These are phyloP conservation scores for Teleiodes luculella DNA, from an alignment of 2,888 invertebrate genomes.

Conservation along the genomic window DNA sequence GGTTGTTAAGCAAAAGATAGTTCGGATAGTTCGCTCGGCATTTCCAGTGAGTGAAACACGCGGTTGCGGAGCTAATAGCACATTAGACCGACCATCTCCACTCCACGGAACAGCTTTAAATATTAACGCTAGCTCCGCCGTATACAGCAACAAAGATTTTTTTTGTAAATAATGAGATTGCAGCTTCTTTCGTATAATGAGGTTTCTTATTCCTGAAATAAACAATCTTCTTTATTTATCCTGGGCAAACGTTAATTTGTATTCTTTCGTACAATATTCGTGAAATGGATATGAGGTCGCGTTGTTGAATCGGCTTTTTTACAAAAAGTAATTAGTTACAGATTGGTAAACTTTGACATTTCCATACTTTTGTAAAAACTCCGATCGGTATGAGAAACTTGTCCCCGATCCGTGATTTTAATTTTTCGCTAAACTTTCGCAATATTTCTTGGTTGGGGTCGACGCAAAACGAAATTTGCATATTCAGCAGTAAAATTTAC, in stretches of 20 bases:
- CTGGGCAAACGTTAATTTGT: too few species aligned
- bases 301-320: too few species aligned
- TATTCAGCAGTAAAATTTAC: conserved; percentile 73
- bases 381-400: conserved; percentile 52
- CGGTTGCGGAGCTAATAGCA: conserved; percentile 57
- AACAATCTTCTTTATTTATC: too few species aligned
- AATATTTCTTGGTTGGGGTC: conserved; percentile 68
- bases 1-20: too few species aligned
- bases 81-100: conserved; percentile 61
- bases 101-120: conserved; percentile 57
- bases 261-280: too few species aligned
- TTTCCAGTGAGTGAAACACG: conserved; percentile 38
- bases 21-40: not conserved
- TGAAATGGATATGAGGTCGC: too few species aligned
- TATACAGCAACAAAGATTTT: conserved; percentile 52
- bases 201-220: conserved; percentile 45
- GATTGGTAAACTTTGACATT: not conserved
- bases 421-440: conserved; percentile 70
- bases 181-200: conserved; percentile 51
- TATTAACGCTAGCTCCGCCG: conserved; percentile 56
- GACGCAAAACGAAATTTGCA: conserved; percentile 68
- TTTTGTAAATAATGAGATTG: conserved; percentile 64
- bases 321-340: not conserved
- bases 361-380: conserved; percentile 35
- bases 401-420: conserved; percentile 66